phyloP scores from a whole-genome alignment of 2,113 vertebrate genomes.

The Hippoglossus stenolepis region DNA sequence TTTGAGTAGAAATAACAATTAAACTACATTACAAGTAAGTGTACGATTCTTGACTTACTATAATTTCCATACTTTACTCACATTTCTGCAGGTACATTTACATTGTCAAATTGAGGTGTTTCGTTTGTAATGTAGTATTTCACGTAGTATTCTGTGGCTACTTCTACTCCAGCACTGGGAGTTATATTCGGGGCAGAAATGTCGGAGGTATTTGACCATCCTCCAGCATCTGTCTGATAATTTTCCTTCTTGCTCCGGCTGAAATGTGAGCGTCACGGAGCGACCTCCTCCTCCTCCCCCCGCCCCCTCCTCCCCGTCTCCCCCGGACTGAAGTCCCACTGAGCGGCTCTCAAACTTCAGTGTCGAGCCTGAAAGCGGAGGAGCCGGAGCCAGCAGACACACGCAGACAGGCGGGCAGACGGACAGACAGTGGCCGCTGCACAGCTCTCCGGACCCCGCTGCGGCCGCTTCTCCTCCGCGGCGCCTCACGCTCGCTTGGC shows the following conservation, averaged over 20 bases:
- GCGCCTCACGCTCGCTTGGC: background rate
- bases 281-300: conserved; percentile 24
- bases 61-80: too few relatives aligned
- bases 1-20: too few relatives aligned
- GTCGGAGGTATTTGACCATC: conserved; percentile 57
- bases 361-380: conserved; percentile 63
- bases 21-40: too few relatives aligned
- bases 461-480: background rate
- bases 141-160: background rate
- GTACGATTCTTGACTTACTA: too few relatives aligned
- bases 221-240: conserved; percentile 68
- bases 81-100: background rate
- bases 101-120: background rate
- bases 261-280: conserved; percentile 75
- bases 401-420: background rate
- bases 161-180: background rate
- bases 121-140: background rate
- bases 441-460: conserved; percentile 7
- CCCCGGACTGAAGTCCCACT: conserved; percentile 60
- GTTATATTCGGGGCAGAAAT: conserved; percentile 31
- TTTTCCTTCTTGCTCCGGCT: conserved; percentile 69
- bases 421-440: background rate
- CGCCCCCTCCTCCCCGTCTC: conserved; percentile 10
- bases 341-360: conserved; percentile 72
- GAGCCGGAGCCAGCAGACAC: conserved; percentile 46